Conservation (phyloP, 2,888 invertebrate genomes). For the Amblyteles armatorius region DNA sequence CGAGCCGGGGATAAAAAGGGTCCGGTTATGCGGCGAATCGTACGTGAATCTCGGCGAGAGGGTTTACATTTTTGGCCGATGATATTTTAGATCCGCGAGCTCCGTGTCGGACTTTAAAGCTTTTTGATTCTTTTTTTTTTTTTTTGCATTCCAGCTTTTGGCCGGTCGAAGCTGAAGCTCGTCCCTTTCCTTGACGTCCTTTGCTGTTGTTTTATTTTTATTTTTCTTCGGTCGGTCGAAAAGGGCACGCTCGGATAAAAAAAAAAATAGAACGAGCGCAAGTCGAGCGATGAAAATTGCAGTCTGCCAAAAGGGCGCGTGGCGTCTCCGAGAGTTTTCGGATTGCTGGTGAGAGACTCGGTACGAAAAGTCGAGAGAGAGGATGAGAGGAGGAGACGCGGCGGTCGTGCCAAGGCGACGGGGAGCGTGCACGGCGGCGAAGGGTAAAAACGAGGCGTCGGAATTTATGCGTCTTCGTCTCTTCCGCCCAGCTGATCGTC, state of each 20-base stretch:
- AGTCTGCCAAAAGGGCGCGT: constrained; percentile 65
- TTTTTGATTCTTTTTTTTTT: too few relatives aligned
- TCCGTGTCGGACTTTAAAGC: too few relatives aligned
- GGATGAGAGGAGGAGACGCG: neutral
- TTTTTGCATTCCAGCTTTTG: neutral
- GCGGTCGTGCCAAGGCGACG: constrained; percentile 8
- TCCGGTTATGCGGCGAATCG: constrained; percentile 3
- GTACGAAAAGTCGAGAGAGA: constrained; percentile 20
- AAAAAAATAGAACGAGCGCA: neutral
- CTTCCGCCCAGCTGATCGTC: constrained; percentile 47
- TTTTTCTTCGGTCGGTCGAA: neutral
- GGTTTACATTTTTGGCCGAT: too few relatives aligned
- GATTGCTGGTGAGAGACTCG: constrained; percentile 9
- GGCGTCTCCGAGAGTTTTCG: constrained; percentile 40
- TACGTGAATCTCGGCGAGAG: neutral
- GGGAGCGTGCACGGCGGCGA: constrained; percentile 5
- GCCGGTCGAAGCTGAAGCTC: neutral
- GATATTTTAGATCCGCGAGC: too few relatives aligned
- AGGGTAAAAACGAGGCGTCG: constrained; percentile 52
- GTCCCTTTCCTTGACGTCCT: neutral
- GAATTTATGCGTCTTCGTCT: constrained; percentile 59
- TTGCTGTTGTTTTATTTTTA: neutral
- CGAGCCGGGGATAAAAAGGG: neutral
- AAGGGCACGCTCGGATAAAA: neutral
- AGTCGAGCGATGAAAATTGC: constrained; percentile 73